phyloP scores from a whole-genome alignment of 1,140 invertebrate species.

The Drosophila kurseongensis region DNA sequence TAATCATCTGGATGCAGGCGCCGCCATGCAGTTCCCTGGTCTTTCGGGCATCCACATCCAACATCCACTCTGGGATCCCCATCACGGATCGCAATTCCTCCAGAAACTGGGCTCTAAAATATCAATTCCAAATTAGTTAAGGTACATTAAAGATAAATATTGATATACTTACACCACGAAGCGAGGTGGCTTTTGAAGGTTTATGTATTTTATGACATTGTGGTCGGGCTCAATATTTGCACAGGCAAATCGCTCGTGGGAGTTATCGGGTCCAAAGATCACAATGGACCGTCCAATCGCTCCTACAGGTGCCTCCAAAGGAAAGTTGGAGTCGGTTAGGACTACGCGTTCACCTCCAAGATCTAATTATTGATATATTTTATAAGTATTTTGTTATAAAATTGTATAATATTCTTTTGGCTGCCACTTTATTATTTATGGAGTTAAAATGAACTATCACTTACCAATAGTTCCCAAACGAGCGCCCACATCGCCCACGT shows the following conservation, averaged over 20 bases:
- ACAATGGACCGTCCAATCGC: conserved; percentile 95
- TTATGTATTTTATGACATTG: conserved; percentile 95
- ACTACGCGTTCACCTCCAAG: conserved; percentile 92
- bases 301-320: conserved; percentile 90
- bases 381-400: not conserved
- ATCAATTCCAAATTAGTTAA: not conserved
- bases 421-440: too few relatives aligned
- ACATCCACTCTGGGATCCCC: conserved; percentile 95
- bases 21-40: conserved; percentile 91
- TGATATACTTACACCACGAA: conserved; percentile 91
- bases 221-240: conserved; percentile 96
- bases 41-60: conserved; percentile 92
- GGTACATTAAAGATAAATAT: not conserved
- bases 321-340: conserved; percentile 94
- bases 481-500: conserved; percentile 96
- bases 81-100: conserved; percentile 92
- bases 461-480: conserved; percentile 91
- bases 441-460: not conserved
- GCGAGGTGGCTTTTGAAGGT: conserved; percentile 93
- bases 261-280: conserved; percentile 91
- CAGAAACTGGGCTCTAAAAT: conserved; percentile 91
- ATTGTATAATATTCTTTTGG: too few relatives aligned
- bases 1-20: conserved; percentile 93
- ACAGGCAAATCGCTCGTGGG: conserved; percentile 91
- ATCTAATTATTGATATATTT: conserved; percentile 79